These are phyloP conservation scores for Lamellibrachia columna DNA, from an alignment of 2,888 invertebrate species.

Conservation along the genomic window DNA sequence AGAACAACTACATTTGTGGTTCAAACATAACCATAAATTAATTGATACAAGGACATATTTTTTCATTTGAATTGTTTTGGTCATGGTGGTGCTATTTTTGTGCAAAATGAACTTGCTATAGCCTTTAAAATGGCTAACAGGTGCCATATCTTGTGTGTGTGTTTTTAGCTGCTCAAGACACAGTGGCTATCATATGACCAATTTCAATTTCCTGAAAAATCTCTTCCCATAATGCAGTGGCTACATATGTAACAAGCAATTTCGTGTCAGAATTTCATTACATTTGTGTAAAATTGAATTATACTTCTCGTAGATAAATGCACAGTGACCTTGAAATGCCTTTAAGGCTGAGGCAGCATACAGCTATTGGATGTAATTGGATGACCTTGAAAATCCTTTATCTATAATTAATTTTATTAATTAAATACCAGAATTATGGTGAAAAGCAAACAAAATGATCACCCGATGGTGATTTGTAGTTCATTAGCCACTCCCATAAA, in stretches of 20 bases:
- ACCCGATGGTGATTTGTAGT: not conserved
- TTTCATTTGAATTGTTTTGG: too few species aligned
- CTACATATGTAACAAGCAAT: not conserved
- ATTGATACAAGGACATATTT: too few species aligned
- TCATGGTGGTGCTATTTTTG: too few species aligned
- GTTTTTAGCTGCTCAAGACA: not conserved
- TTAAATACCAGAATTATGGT: not conserved
- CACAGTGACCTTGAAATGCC: not conserved
- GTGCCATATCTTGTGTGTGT: not conserved
- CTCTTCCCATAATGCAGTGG: not conserved
- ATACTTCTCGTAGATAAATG: not conserved
- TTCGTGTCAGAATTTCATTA: not conserved
- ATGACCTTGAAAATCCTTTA: not conserved
- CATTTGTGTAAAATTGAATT: not conserved
- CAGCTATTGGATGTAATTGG: too few species aligned
- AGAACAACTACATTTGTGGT: too few species aligned
- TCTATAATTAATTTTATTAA: not conserved
- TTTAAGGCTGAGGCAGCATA: too few species aligned
- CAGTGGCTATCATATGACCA: not conserved
- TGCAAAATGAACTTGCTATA: too few species aligned
- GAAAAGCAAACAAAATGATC: not conserved
- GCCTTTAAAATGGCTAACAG: too few species aligned
- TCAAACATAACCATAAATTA: too few species aligned
- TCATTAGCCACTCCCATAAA: constrained; percentile 1
- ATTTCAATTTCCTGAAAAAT: not conserved